Percentiles rank a stretch among this genome's conserved stretches.
Evolutionary conservation across 2,888 invertebrate species (phyloP).

Genomic region (Linnaemya vulpina): DNA sequence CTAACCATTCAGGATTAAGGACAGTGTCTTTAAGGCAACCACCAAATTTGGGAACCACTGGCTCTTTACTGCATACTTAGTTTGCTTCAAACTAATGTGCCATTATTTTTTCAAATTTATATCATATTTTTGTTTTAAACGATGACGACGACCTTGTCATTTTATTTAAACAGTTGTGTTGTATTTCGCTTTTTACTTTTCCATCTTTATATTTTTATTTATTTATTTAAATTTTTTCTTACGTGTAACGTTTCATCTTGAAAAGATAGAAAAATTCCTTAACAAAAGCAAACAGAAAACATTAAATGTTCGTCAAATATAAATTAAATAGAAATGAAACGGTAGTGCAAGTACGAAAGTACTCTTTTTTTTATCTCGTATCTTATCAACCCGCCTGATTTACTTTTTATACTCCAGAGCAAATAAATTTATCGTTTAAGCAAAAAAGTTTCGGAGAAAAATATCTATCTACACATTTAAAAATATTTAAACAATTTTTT

Average conservation of each 20-base stretch:
- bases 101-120: conserved; percentile 26
- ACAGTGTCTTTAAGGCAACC: not conserved
- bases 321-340: conserved; percentile 23
- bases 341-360: not conserved
- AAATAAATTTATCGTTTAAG: conserved; percentile 52
- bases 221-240: not conserved
- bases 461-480: not conserved
- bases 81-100: conserved; percentile 31
- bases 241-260: conserved; percentile 38
- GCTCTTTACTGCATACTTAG: not conserved
- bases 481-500: not conserved
- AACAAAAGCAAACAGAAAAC: conserved; percentile 14
- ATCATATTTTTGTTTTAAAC: conserved; percentile 25
- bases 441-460: not conserved
- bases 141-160: conserved; percentile 62
- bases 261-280: conserved; percentile 40
- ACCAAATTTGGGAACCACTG: conserved; percentile 29
- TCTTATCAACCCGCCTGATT: conserved; percentile 49
- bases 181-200: conserved; percentile 22
- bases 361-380: conserved; percentile 7
- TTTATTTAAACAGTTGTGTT: conserved; percentile 66
- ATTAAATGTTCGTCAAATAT: conserved; percentile 15
- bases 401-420: conserved; percentile 49
- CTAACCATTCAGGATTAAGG: too few species aligned
- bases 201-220: too few species aligned